Conservation (phyloP, 2,888 invertebrate species). For the Campopleginae sp. region DNA sequence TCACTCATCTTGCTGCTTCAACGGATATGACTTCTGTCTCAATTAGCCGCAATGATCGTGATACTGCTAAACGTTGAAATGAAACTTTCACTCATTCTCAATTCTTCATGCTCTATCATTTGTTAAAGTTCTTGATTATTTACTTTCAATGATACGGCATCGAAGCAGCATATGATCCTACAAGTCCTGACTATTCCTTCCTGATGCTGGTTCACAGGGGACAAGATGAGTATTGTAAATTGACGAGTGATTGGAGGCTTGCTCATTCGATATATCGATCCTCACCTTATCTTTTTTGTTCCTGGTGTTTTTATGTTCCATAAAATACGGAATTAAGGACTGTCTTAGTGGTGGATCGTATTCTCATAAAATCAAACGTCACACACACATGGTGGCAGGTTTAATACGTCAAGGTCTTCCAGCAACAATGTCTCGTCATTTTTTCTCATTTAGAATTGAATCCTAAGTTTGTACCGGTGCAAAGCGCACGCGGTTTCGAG, state of each 20-base stretch:
- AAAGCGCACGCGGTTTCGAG: slow-evolving; percentile 68
- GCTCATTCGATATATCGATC: not conserved
- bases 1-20: slow-evolving; percentile 24
- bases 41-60: slow-evolving; percentile 47
- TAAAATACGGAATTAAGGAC: slow-evolving; percentile 20
- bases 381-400: slow-evolving; percentile 29
- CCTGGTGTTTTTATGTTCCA: slow-evolving; percentile 12
- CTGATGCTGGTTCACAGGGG: not conserved
- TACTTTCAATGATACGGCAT: not conserved
- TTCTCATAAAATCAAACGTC: slow-evolving; percentile 39
- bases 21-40: slow-evolving; percentile 5
- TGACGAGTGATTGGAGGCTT: not conserved
- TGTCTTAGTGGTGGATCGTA: slow-evolving; percentile 30
- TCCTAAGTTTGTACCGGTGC: slow-evolving; percentile 73
- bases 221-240: slow-evolving; percentile 2
- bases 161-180: not conserved
- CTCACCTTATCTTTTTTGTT: slow-evolving; percentile 19
- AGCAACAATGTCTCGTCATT: slow-evolving; percentile 60
- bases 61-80: slow-evolving; percentile 52
- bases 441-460: slow-evolving; percentile 59
- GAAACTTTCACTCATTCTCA: too few species aligned
- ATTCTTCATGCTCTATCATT: slow-evolving; percentile 46
- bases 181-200: not conserved
- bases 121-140: slow-evolving; percentile 37
- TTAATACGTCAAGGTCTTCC: slow-evolving; percentile 66